Percentiles rank a stretch among this genome's conserved stretches.
Conservation (phyloP, 2,113 vertebrate species). For the Carassius gibelio region DNA sequence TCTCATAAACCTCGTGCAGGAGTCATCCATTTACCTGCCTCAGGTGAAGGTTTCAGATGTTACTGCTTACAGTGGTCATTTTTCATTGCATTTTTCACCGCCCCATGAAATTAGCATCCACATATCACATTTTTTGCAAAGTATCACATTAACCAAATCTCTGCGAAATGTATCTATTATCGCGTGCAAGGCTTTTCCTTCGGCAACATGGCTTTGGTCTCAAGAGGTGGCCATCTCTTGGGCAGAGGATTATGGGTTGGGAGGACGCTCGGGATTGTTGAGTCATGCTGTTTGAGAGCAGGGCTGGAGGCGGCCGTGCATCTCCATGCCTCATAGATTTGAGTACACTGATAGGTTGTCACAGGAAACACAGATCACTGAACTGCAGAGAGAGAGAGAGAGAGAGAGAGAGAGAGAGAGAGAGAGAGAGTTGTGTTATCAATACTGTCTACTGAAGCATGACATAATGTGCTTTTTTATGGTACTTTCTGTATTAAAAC, state of each 20-base stretch:
- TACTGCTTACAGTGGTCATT: slow-evolving; percentile 17
- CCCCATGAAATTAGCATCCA: not conserved
- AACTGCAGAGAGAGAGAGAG: slow-evolving; percentile 47
- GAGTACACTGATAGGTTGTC: slow-evolving; percentile 54
- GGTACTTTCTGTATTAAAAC: slow-evolving; percentile 44
- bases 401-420: slow-evolving; percentile 4
- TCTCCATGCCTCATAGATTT: slow-evolving; percentile 56
- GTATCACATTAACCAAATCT: slow-evolving; percentile 22
- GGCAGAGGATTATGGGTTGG: slow-evolving; percentile 29
- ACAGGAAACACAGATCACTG: slow-evolving; percentile 46
- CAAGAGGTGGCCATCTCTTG: slow-evolving; percentile 19
- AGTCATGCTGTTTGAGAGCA: slow-evolving; percentile 33
- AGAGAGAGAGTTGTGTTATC: slow-evolving; percentile 33
- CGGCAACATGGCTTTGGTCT: not conserved
- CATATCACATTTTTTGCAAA: not conserved
- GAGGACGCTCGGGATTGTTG: not conserved
- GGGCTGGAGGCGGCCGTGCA: slow-evolving; percentile 36
- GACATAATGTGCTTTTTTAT: slow-evolving; percentile 43
- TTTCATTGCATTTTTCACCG: slow-evolving; percentile 18
- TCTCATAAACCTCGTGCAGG: not conserved
- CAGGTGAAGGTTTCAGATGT: slow-evolving; percentile 2
- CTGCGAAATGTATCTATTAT: not conserved
- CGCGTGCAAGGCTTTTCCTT: slow-evolving; percentile 19
- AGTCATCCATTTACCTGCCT: slow-evolving; percentile 20
- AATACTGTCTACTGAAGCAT: slow-evolving; percentile 33